These are phyloP conservation scores for Heliconius nattereri DNA, from an alignment of 1,140 invertebrate species.

Conservation along the genomic window DNA sequence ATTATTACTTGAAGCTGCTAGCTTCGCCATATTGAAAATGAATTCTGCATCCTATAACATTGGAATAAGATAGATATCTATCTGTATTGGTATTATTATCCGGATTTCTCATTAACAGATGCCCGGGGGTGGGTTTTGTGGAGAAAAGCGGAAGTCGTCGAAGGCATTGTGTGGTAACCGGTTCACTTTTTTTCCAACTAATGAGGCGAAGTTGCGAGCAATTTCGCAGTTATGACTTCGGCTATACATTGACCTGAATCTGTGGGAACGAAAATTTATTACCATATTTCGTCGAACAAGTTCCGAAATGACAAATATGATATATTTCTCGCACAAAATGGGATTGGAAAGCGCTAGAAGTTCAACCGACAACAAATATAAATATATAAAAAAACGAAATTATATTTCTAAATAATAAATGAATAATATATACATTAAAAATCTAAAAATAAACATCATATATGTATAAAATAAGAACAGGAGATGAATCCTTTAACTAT, in stretches of 20 bases:
- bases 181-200: slow-evolving; percentile 55
- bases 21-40: slow-evolving; percentile 42
- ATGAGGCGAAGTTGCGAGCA: slow-evolving; percentile 51
- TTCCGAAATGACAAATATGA: not conserved
- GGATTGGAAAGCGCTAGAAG: too few species aligned
- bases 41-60: slow-evolving; percentile 39
- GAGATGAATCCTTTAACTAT: not conserved
- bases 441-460: not conserved
- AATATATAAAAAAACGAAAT: too few species aligned
- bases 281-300: slow-evolving; percentile 22
- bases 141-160: slow-evolving; percentile 50
- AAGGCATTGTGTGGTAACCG: slow-evolving; percentile 55
- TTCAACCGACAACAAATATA: too few species aligned
- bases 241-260: slow-evolving; percentile 42
- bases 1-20: slow-evolving; percentile 46
- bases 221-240: slow-evolving; percentile 35
- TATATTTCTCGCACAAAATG: not conserved
- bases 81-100: slow-evolving; percentile 39
- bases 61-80: slow-evolving; percentile 39
- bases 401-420: not conserved
- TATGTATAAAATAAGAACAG: not conserved
- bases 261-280: slow-evolving; percentile 35
- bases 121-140: slow-evolving; percentile 44
- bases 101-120: slow-evolving; percentile 57
- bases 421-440: not conserved